These are phyloP conservation scores for Pissodes strobi DNA, from an alignment of 1,140 invertebrate species.

Conservation along the genomic window DNA sequence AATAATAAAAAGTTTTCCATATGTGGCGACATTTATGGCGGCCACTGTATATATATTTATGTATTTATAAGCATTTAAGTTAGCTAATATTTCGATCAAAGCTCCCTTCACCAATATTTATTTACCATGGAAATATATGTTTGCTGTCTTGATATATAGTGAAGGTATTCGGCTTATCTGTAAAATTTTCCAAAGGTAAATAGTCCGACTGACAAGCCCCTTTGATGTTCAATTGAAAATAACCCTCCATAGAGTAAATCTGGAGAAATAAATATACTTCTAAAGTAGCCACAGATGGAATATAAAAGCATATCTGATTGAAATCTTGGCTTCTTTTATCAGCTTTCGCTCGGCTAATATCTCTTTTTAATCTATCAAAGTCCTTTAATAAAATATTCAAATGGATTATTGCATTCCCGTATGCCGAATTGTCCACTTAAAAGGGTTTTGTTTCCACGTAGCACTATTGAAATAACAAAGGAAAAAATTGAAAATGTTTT, in stretches of 20 bases:
- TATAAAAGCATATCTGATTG: slow-evolving; percentile 32
- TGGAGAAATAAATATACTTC: slow-evolving; percentile 21
- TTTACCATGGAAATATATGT: slow-evolving; percentile 36
- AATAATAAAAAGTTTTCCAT: no score
- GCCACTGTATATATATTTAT: no score
- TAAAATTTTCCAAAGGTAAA: slow-evolving; percentile 24
- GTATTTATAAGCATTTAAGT: no score
- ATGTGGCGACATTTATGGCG: no score
- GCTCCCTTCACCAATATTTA: slow-evolving; percentile 27
- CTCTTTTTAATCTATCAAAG: slow-evolving; percentile 19
- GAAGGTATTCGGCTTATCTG: slow-evolving; percentile 17
- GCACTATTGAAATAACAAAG: no score
- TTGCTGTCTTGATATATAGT: slow-evolving; percentile 32
- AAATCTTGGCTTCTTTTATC: slow-evolving; percentile 21
- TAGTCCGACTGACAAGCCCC: slow-evolving; percentile 18
- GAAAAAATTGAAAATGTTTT: no score
- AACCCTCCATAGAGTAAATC: slow-evolving; percentile 19
- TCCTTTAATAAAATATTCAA: slow-evolving; percentile 32
- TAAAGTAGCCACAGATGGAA: slow-evolving; percentile 23
- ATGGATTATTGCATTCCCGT: neutral
- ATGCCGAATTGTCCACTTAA: slow-evolving; percentile 1
- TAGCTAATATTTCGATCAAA: slow-evolving; percentile 28
- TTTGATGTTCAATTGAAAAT: slow-evolving; percentile 32
- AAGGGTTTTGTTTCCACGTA: no score
- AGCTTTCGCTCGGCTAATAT: slow-evolving; percentile 1